phyloP scores from a whole-genome alignment of 2,888 invertebrate species.

The Ephialtes manifestator region DNA sequence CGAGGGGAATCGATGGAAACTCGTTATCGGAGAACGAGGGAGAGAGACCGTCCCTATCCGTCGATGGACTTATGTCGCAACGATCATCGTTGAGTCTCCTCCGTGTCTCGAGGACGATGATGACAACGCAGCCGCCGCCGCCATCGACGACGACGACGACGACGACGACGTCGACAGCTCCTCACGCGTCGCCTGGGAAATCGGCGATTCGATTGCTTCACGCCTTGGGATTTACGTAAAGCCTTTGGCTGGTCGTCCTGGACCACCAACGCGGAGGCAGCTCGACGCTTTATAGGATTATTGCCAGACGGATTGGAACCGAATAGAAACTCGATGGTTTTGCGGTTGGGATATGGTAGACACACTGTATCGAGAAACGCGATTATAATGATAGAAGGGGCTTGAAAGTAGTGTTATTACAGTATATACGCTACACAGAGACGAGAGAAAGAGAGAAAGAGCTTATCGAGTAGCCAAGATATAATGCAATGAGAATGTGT shows the following conservation, averaged over 20 bases:
- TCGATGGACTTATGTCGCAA: constrained; percentile 15
- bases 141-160: constrained; percentile 19
- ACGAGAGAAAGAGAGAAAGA: constrained; percentile 3
- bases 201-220: constrained; percentile 72
- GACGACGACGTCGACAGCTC: constrained; percentile 26
- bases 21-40: constrained; percentile 30
- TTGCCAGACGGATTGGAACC: constrained; percentile 65
- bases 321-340: constrained; percentile 78
- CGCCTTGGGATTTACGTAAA: constrained; percentile 79
- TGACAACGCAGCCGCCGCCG: constrained; percentile 9
- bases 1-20: constrained; percentile 33
- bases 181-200: constrained; percentile 74
- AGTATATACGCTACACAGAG: neutral
- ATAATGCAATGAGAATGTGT: constrained; percentile 38
- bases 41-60: constrained; percentile 13
- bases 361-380: constrained; percentile 32
- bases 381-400: constrained; percentile 46
- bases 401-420: constrained; percentile 32
- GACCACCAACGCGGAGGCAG: constrained; percentile 67
- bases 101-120: neutral
- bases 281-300: constrained; percentile 55
- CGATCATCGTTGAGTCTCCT: constrained; percentile 14
- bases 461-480: neutral
- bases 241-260: constrained; percentile 54
- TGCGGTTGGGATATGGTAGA: constrained; percentile 74